These are phyloP conservation scores for Dolichotis patagonum DNA, from an alignment of 2,113 vertebrate genomes.

Conservation along the genomic window DNA sequence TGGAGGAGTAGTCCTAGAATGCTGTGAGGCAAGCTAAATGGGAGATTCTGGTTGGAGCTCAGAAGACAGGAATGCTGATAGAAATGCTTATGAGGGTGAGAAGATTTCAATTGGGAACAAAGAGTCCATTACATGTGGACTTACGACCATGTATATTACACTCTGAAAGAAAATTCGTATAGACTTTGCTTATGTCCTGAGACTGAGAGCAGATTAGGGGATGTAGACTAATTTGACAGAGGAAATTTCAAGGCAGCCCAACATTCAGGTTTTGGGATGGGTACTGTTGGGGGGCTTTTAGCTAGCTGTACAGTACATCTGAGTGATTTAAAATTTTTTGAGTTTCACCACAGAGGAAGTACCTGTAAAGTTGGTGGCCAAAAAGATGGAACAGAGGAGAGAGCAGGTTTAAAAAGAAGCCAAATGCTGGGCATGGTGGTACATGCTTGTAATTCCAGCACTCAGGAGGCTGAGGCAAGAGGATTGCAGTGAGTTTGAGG, in stretches of 20 bases:
- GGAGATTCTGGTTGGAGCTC: not conserved
- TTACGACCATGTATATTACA: not conserved
- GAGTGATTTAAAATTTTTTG: not conserved
- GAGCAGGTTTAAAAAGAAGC: not conserved
- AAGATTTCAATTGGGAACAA: not conserved
- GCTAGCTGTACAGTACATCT: not conserved
- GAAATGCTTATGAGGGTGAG: not conserved
- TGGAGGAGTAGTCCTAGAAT: not conserved
- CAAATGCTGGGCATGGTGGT: not conserved
- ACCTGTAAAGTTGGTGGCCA: not conserved
- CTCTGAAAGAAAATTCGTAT: not conserved
- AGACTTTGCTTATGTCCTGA: not conserved
- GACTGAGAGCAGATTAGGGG: not conserved
- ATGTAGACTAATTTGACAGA: not conserved
- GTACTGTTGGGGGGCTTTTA: not conserved
- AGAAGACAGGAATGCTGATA: not conserved
- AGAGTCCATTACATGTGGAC: not conserved
- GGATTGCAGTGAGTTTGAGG: not conserved
- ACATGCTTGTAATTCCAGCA: not conserved
- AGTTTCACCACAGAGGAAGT: not conserved
- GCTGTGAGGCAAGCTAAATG: not conserved
- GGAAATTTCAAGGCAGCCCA: not conserved
- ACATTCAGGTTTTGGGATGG: not conserved
- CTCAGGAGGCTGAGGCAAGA: not conserved
- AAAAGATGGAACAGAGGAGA: not conserved